Base-by-base conservation (phyloP, 2,113 vertebrate genomes). In the Bungarus multicinctus region DNA sequence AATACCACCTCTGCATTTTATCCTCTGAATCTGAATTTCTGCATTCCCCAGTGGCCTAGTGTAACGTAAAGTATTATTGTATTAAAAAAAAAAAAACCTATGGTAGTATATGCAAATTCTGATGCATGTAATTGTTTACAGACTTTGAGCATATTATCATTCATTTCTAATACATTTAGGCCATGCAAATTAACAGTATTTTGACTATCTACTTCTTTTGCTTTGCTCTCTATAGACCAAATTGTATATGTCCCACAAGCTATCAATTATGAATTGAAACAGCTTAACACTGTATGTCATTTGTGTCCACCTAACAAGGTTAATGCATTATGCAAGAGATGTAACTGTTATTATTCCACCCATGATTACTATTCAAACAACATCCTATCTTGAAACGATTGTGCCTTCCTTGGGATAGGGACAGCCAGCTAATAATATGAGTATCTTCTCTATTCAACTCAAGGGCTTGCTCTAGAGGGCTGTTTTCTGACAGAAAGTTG, bases 251-350 rank as follows among this genome's bases (percentile, higher is more conserved):
- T 81, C 57, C 43, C 22, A 60, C 74, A 39, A 30, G 57, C 85
- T 20, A 89, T 85, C 74, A 60, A 64, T 90, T 90, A 93, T 64
- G n/a, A 14, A 89, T 53, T 86, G 45, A 86, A 90, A 90, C 90
- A 20, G 60, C 74, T 16, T 64, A 52, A 8, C 54, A 43, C 74
- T 81, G 18, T 22, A 64, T 39, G 89, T 90, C 55, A 90, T 86
- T 34, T 85, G 14, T 8, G 74, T 39, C n/a, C n/a, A 52, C 5
- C 88, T 93, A 90, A 90, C 54, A 89, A 90, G 30, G 30, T 85
- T 6, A 20, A 89, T 89, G 88, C 43, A 93, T 86, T 90, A 93
- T 90, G 52, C 55, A 93, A n/a, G 7, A 93, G 30, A 14, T 14
- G 7, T 14, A 60, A 3, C 12, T 39, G 8, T 92, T 89, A 60